A percentile compares a stretch with the other conserved stretches of the same genome.
Conservation (phyloP, 2,113 vertebrate species). For the Chitala chitala region DNA sequence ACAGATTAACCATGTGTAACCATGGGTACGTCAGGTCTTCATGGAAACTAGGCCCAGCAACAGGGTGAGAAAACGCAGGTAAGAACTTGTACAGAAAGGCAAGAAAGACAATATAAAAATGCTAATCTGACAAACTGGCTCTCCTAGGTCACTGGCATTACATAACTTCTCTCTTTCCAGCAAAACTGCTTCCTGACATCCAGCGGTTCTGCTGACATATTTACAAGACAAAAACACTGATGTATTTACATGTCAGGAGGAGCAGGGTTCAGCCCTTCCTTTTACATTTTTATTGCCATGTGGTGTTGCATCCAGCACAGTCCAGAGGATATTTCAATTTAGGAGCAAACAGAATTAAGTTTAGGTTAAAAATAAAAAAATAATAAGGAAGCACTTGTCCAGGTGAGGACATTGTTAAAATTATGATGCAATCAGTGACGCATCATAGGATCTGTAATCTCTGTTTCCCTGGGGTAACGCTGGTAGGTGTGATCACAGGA, state of each 20-base stretch:
- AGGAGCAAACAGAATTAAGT: too few species aligned
- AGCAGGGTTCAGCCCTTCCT: neutral
- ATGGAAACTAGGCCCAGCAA: neutral
- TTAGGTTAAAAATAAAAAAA: too few species aligned
- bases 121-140: neutral
- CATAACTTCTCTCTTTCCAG: neutral
- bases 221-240: neutral
- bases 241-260: neutral
- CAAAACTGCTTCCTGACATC: neutral
- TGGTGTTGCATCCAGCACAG: neutral
- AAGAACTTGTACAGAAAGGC: neutral
- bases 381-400: too few species aligned
- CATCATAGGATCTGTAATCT: too few species aligned
- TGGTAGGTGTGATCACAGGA: too few species aligned
- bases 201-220: neutral
- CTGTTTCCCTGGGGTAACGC: too few species aligned
- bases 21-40: neutral
- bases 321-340: neutral
- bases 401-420: too few species aligned
- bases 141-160: neutral
- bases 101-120: constrained; percentile 6
- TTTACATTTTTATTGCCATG: neutral
- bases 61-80: neutral
- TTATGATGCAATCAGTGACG: too few species aligned
- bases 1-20: neutral